Conservation (phyloP, 2,113 vertebrate genomes). For the Aldabrachelys gigantea region DNA sequence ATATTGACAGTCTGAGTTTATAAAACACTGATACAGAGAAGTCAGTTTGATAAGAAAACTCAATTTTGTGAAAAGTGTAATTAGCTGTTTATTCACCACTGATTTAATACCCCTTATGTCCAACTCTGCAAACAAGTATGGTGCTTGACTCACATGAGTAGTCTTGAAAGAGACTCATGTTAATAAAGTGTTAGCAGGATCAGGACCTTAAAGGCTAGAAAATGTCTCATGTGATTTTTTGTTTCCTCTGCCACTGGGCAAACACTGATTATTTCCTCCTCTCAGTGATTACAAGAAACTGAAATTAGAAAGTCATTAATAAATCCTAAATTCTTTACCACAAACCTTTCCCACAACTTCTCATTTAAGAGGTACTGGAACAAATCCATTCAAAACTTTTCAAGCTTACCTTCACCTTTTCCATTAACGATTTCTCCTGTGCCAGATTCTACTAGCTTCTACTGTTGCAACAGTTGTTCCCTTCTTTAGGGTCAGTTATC, state of each 20-base stretch:
- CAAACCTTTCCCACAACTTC: not conserved
- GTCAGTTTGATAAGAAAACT: not conserved
- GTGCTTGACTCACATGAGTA: not conserved
- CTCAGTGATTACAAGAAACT: not conserved
- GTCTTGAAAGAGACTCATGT: not conserved
- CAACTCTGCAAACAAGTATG: not conserved
- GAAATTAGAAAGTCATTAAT: not conserved
- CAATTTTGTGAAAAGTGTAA: not conserved
- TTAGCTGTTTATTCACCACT: not conserved
- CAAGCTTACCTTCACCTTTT: not conserved
- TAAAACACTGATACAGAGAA: not conserved
- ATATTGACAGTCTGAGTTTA: not conserved
- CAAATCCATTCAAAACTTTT: not conserved
- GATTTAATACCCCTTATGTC: not conserved
- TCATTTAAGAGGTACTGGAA: not conserved
- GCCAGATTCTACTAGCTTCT: rapidly evolving
- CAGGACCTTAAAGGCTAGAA: not conserved
- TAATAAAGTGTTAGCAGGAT: not conserved
- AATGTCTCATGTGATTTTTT: not conserved
- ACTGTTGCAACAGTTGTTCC: not conserved
- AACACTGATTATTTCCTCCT: not conserved
- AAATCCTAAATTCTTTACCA: not conserved
- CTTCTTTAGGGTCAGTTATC: not conserved
- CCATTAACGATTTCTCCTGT: not conserved
- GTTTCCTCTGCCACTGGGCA: not conserved